Base-by-base conservation (phyloP, 2,797 vertebrate genomes). In the Argya squamiceps region DNA sequence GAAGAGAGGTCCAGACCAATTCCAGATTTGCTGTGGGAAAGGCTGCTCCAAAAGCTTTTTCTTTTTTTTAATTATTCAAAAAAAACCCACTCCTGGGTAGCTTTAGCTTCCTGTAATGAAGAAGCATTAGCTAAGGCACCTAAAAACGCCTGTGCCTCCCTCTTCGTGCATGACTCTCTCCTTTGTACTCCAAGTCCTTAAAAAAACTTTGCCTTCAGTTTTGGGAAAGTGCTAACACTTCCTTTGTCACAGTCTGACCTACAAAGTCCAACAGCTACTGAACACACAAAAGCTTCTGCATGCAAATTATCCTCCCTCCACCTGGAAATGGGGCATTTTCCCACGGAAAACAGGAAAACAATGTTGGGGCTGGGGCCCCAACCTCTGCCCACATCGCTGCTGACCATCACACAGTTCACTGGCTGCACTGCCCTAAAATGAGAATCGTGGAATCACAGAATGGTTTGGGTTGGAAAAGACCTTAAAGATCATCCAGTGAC, bases 401-500 rank as follows among this genome's bases (percentile, higher is more conserved):
- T 77, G 78, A 39, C 1, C 32, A 27, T 50, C 43, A 3, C 59
- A 34, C 21, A 2, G 3, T 47, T 64, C 60, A 11, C 29, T 5
- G 1, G 5, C 68, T 67, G 44, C 34, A 11, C 39, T 21, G 84
- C 47, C 41, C 32, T n/a, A 9, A 29, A 56, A 29, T 3, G 19
- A 29, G 16, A 69, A 22, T 56, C 16, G 24, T 12, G 39, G 73
- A 62, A 53, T 30, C 39, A 6, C 46, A 29, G 23, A 21, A 20
- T 37, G 41, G 2, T 0, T 37, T 55, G 47, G 10, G 36, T 12
- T 68, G 63, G 26, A n/a, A 68, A 17, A 3, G 4, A 47, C 41
- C 4, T 53, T 19, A 68, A 29, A 68, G 5, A 0, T 2, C 19
- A 43, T 2, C 19, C 32, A 5, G 3, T 4, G 0, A 15, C 64